Percentiles rank a stretch among this genome's conserved stretches.
These are phyloP conservation scores for Barbus barbus DNA, from an alignment of 2,113 vertebrate genomes.

Conservation along the genomic window DNA sequence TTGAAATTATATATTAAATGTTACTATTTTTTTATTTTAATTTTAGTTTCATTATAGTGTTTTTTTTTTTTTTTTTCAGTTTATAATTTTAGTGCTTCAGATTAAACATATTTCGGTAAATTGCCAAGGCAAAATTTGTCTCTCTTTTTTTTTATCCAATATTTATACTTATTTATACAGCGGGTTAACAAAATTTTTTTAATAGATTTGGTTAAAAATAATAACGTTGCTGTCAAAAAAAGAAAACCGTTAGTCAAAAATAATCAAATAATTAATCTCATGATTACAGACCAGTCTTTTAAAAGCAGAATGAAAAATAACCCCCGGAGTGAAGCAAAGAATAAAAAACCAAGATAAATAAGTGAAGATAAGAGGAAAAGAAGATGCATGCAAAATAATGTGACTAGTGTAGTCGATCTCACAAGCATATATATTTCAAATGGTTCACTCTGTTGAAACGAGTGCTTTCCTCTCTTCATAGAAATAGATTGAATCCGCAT, in stretches of 20 bases:
- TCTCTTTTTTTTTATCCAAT: too few relatives aligned
- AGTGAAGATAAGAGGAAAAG: neutral
- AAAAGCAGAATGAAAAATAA: neutral
- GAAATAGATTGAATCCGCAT: slow-evolving; percentile 25
- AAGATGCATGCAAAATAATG: neutral
- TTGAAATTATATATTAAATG: neutral
- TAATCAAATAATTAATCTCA: neutral
- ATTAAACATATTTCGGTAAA: neutral
- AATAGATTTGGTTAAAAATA: neutral
- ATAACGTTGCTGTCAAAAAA: neutral
- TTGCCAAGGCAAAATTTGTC: neutral
- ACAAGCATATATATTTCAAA: slow-evolving; percentile 18
- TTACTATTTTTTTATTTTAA: neutral
- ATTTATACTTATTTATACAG: too few relatives aligned
- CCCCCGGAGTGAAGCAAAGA: neutral
- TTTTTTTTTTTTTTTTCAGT: neutral
- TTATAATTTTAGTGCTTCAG: neutral
- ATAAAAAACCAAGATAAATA: neutral
- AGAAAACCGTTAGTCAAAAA: neutral
- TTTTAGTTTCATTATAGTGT: neutral
- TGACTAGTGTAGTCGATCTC: neutral
- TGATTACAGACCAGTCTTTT: neutral
- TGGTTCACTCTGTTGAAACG: neutral
- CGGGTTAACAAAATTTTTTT: neutral
- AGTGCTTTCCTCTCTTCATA: neutral